A percentile compares a stretch with the other conserved stretches of the same genome.
phyloP scores from a whole-genome alignment of 2,888 invertebrate genomes.

The Nephrotoma appendiculata region DNA sequence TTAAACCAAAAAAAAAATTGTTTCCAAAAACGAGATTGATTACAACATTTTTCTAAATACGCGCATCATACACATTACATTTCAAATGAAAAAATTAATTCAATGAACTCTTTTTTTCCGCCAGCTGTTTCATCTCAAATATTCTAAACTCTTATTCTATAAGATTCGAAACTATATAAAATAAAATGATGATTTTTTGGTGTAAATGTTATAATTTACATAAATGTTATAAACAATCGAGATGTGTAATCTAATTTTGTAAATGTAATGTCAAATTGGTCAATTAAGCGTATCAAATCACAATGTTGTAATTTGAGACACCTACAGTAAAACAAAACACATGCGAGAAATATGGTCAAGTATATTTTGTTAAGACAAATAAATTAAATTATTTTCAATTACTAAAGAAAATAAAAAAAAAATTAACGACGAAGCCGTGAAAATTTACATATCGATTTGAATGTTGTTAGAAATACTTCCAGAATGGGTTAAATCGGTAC shows the following conservation, averaged over 20 bases:
- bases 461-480: neutral
- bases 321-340: neutral
- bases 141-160: neutral
- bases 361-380: neutral
- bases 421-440: neutral
- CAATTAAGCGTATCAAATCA: neutral
- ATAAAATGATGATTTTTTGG: neutral
- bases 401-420: neutral
- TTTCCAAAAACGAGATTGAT: neutral
- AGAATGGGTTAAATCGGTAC: neutral
- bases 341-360: neutral
- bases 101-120: neutral
- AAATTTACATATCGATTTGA: neutral
- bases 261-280: neutral
- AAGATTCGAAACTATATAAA: neutral
- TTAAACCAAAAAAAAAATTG: neutral
- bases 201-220: neutral
- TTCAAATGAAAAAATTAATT: neutral
- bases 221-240: neutral
- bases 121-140: neutral
- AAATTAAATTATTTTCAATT: neutral
- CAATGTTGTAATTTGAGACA: neutral
- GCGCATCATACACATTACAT: neutral
- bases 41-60: neutral
- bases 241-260: neutral